These are phyloP conservation scores for Ptilonorhynchus violaceus DNA, from an alignment of 2,113 vertebrate species.

Conservation along the genomic window DNA sequence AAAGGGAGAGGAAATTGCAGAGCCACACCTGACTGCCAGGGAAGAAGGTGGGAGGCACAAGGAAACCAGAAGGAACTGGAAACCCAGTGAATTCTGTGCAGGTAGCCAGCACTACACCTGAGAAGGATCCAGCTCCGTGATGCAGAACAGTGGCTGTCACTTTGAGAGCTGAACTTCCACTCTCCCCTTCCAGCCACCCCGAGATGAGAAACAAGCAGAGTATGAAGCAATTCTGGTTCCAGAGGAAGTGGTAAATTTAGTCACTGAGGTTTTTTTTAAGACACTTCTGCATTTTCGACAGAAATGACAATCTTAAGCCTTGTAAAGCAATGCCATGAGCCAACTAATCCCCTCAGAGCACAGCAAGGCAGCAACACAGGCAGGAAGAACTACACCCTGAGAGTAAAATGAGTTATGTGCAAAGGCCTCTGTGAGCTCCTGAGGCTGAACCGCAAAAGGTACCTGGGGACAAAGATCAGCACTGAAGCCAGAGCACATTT, in stretches of 20 bases:
- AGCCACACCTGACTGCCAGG: background rate
- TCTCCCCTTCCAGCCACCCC: background rate
- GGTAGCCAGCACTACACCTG: background rate
- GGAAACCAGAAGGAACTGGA: background rate
- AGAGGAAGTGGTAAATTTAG: conserved; percentile 55
- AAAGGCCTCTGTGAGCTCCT: background rate
- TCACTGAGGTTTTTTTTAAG: background rate
- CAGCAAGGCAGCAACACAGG: background rate
- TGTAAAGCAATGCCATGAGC: background rate
- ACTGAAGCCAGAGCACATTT: background rate
- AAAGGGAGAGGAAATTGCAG: background rate
- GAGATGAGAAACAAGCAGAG: background rate
- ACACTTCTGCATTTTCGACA: conserved; percentile 15
- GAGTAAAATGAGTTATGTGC: background rate
- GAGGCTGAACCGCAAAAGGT: background rate
- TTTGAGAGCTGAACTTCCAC: background rate
- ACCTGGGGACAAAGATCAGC: background rate
- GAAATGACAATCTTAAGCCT: background rate
- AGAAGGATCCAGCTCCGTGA: background rate
- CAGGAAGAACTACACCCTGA: background rate
- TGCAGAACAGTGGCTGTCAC: background rate
- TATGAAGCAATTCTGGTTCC: background rate
- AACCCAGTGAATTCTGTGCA: background rate
- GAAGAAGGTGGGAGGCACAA: background rate
- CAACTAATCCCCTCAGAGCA: background rate